A percentile compares a stretch with the other conserved stretches of the same genome.
Evolutionary conservation across 2,888 invertebrate genomes (phyloP).

Genomic region (Sinopyrophorus schimmeli): DNA sequence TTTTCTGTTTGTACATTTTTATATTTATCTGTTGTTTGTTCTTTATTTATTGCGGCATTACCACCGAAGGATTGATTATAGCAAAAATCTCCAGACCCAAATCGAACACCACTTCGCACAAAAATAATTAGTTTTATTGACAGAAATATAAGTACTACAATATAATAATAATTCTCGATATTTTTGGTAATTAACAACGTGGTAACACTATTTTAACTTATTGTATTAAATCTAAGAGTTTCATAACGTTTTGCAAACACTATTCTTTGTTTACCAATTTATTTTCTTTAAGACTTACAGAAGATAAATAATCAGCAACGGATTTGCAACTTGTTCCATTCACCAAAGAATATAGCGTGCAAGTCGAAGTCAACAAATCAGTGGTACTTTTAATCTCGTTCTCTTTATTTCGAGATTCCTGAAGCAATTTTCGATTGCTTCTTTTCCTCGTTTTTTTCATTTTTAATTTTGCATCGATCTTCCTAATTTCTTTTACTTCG

Average conservation of each 20-base stretch:
- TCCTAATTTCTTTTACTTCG: conserved; percentile 34
- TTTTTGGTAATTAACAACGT: too few relatives aligned
- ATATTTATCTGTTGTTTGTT: conserved; percentile 61
- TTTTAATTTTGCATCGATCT: conserved; percentile 13
- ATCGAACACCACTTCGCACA: too few relatives aligned
- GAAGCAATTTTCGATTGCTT: conserved; percentile 10
- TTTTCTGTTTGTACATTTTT: conserved; percentile 60
- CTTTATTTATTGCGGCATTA: conserved; percentile 62
- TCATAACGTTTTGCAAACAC: too few relatives aligned
- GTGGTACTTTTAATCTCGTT: neutral
- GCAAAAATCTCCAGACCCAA: conserved; percentile 45
- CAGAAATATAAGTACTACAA: neutral
- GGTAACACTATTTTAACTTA: too few relatives aligned
- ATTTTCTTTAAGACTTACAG: too few relatives aligned
- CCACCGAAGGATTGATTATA: conserved; percentile 59
- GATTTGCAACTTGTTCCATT: conserved; percentile 30
- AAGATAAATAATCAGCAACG: conserved; percentile 1
- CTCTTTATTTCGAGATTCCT: neutral
- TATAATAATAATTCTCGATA: too few relatives aligned
- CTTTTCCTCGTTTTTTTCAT: conserved; percentile 26
- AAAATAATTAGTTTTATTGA: too few relatives aligned
- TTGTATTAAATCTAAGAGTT: too few relatives aligned
- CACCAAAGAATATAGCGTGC: conserved; percentile 49
- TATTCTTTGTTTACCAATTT: too few relatives aligned
- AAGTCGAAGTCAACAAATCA: conserved; percentile 47